Evolutionary conservation across 2,113 vertebrate species (phyloP).

Genomic region (Haplochromis vanheusdeni): DNA sequence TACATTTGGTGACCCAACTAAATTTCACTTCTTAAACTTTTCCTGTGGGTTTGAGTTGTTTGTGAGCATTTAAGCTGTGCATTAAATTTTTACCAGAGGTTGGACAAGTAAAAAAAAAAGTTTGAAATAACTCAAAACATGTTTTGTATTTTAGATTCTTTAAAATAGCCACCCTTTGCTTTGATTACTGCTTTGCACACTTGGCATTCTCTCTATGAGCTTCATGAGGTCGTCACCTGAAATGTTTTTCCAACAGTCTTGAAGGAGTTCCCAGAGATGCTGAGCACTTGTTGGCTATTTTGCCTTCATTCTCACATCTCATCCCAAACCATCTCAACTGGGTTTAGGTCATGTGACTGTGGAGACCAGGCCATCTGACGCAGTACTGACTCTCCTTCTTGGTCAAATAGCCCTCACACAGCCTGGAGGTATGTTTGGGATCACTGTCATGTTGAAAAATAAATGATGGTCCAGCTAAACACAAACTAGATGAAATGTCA

Average conservation of each 20-base stretch:
- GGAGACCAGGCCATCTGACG: not conserved
- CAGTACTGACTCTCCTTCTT: not conserved
- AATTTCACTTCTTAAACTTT: not conserved
- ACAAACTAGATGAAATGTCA: not conserved
- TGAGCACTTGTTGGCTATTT: not conserved
- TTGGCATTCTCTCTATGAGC: no score
- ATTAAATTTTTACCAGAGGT: not conserved
- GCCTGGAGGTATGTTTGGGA: not conserved
- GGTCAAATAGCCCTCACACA: accelerated
- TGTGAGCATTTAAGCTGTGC: not conserved
- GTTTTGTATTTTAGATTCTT: not conserved
- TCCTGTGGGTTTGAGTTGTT: not conserved
- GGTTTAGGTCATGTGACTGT: not conserved
- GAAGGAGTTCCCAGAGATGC: no score
- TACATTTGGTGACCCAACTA: not conserved
- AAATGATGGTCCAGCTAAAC: not conserved
- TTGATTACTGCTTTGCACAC: not conserved
- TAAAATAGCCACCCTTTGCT: not conserved
- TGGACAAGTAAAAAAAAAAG: not conserved
- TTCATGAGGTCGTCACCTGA: no score
- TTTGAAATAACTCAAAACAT: not conserved
- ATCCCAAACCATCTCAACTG: not conserved
- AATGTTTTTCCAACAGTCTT: no score
- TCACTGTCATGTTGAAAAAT: not conserved
- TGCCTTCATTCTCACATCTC: not conserved